Evolutionary conservation across 2,888 invertebrate genomes (phyloP).

Genomic region (Antheraea yamamai): DNA sequence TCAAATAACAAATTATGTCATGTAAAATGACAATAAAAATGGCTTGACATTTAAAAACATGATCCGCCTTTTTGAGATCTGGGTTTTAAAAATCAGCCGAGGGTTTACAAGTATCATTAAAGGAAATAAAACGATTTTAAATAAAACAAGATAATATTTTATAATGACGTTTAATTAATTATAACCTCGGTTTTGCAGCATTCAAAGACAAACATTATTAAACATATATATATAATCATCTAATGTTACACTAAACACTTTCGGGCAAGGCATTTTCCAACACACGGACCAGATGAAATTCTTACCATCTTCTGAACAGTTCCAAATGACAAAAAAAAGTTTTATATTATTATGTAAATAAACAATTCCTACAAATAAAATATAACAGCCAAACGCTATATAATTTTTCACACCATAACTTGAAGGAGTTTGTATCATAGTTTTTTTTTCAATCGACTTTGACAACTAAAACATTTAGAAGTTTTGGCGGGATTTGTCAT

Average conservation of each 20-base stretch:
- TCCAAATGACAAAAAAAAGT: not conserved
- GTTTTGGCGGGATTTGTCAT: too few relatives aligned
- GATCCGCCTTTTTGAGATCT: too few relatives aligned
- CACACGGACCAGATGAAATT: slow-evolving; percentile 10
- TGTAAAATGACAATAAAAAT: too few relatives aligned
- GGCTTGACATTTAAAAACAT: too few relatives aligned
- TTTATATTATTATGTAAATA: not conserved
- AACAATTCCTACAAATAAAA: not conserved
- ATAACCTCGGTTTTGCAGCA: slow-evolving; percentile 13
- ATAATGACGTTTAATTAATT: slow-evolving; percentile 21
- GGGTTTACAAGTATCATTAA: too few relatives aligned
- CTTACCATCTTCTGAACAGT: not conserved
- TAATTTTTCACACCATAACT: not conserved
- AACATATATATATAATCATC: slow-evolving; percentile 13
- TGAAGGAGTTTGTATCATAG: too few relatives aligned
- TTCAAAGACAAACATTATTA: slow-evolving; percentile 16
- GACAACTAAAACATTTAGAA: too few relatives aligned
- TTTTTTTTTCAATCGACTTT: too few relatives aligned
- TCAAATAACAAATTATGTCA: too few relatives aligned
- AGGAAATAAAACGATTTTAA: too few relatives aligned
- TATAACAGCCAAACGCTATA: not conserved
- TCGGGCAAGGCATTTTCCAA: slow-evolving; percentile 25
- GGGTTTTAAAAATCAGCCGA: too few relatives aligned
- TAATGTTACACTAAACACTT: slow-evolving; percentile 20
- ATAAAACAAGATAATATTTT: slow-evolving; percentile 16